A percentile compares a stretch with the other conserved stretches of the same genome.
Conservation (phyloP, 1,140 invertebrate genomes). For the Trigoniulus corallinus region DNA sequence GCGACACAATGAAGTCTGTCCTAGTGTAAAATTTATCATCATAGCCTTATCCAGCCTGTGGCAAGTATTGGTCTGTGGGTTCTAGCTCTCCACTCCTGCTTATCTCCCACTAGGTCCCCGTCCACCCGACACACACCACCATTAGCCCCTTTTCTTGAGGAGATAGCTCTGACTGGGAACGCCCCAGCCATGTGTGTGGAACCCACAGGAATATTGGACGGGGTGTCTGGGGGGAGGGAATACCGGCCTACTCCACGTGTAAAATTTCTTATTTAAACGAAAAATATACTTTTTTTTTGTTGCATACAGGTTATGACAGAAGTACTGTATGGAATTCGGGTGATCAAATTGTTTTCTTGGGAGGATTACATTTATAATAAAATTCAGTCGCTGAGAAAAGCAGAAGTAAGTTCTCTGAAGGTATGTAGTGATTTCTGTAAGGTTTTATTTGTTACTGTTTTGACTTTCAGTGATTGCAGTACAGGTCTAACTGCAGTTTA, state of each 20-base stretch:
- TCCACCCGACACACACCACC: too few species aligned
- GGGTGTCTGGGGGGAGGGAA: too few species aligned
- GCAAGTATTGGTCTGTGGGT: too few species aligned
- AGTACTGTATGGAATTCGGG: constrained; percentile 17
- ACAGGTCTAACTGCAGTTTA: not conserved
- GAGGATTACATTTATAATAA: constrained; percentile 65
- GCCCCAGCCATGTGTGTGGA: too few species aligned
- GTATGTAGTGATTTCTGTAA: constrained; percentile 1
- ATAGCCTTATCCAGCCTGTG: too few species aligned
- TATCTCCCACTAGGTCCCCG: too few species aligned
- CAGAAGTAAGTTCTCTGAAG: constrained; percentile 58
- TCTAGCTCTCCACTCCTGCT: too few species aligned
- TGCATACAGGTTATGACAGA: not conserved
- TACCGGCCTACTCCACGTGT: not conserved
- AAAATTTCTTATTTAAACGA: not conserved
- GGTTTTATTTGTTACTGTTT: not conserved
- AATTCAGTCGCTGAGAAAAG: constrained; percentile 39
- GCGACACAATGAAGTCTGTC: not conserved
- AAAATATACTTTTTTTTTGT: constrained; percentile 7
- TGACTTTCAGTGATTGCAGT: too few species aligned
- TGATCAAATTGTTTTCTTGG: constrained; percentile 87
- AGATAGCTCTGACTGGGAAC: too few species aligned
- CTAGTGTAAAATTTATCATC: too few species aligned
- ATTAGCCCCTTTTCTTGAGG: too few species aligned
- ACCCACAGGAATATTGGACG: too few species aligned